Conservation (phyloP, 2,113 vertebrate species). For the Pollachius pollachius region DNA sequence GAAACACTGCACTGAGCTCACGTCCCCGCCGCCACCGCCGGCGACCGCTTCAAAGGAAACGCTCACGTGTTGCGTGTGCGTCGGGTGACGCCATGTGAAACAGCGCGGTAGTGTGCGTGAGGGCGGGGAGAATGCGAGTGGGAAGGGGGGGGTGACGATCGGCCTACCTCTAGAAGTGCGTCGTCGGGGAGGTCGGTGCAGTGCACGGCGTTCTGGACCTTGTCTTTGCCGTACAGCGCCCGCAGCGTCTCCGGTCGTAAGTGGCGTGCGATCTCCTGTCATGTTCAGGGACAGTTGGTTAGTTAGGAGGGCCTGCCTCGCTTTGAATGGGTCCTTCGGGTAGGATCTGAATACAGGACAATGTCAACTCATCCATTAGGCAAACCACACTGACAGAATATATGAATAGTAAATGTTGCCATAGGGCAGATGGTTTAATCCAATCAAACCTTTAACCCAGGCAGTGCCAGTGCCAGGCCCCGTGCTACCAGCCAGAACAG, state of each 20-base stretch:
- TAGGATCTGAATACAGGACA: too few relatives aligned
- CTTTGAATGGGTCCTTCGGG: too few relatives aligned
- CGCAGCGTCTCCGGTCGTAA: slow-evolving; percentile 85
- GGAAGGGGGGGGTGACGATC: neutral
- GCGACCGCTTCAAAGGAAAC: slow-evolving; percentile 19
- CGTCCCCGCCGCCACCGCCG: too few relatives aligned
- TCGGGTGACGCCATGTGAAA: slow-evolving; percentile 9
- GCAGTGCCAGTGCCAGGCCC: too few relatives aligned
- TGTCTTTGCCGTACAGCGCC: slow-evolving; percentile 85
- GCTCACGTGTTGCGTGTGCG: slow-evolving; percentile 24
- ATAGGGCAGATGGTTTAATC: too few relatives aligned
- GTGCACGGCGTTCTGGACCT: slow-evolving; percentile 89
- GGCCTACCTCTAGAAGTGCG: slow-evolving; percentile 84
- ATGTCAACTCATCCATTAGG: too few relatives aligned
- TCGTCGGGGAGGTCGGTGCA: slow-evolving; percentile 95
- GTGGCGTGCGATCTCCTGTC: slow-evolving; percentile 88
- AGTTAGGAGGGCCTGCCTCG: too few relatives aligned
- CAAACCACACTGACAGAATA: too few relatives aligned
- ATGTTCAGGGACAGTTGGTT: slow-evolving; percentile 56
- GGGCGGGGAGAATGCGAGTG: slow-evolving; percentile 9
- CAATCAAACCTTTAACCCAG: too few relatives aligned
- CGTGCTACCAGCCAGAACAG: too few relatives aligned
- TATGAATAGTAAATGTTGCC: too few relatives aligned
- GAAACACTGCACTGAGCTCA: slow-evolving; percentile 27
- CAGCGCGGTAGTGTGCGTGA: too few relatives aligned